Evolutionary conservation across 2,113 vertebrate genomes (phyloP).

Genomic region (Calonectris borealis): DNA sequence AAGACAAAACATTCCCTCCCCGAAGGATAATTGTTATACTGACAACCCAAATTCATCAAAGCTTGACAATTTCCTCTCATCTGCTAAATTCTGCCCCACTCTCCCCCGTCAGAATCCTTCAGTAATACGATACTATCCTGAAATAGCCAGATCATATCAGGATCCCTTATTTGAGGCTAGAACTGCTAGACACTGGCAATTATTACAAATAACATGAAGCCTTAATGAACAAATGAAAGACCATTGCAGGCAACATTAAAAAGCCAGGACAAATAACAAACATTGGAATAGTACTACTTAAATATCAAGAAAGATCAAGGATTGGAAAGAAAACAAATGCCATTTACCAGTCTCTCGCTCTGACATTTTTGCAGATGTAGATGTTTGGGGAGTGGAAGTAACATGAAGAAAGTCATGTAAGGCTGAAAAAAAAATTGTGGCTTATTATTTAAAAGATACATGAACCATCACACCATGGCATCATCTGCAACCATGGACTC

Average conservation of each 20-base stretch:
- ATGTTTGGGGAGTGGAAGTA: not conserved
- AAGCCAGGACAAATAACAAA: not conserved
- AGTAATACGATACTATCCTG: not conserved
- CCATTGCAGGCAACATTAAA: not conserved
- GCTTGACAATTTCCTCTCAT: not conserved
- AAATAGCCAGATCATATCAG: not conserved
- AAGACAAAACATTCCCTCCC: not conserved
- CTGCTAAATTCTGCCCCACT: not conserved
- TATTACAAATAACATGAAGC: not conserved
- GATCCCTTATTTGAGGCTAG: not conserved
- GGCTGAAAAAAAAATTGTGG: not conserved
- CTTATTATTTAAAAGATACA: not conserved
- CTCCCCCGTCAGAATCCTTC: accelerated
- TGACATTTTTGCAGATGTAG: not conserved
- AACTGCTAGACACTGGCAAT: not conserved
- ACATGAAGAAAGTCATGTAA: not conserved
- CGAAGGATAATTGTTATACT: not conserved
- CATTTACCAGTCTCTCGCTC: not conserved
- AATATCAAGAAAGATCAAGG: not conserved
- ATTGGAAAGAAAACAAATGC: not conserved
- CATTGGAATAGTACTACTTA: not conserved
- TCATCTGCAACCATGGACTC: not conserved
- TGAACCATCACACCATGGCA: not conserved
- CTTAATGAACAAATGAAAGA: not conserved
- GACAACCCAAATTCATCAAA: not conserved